These are phyloP conservation scores for Symphodus melops DNA, from an alignment of 2,113 vertebrate genomes.

Conservation along the genomic window DNA sequence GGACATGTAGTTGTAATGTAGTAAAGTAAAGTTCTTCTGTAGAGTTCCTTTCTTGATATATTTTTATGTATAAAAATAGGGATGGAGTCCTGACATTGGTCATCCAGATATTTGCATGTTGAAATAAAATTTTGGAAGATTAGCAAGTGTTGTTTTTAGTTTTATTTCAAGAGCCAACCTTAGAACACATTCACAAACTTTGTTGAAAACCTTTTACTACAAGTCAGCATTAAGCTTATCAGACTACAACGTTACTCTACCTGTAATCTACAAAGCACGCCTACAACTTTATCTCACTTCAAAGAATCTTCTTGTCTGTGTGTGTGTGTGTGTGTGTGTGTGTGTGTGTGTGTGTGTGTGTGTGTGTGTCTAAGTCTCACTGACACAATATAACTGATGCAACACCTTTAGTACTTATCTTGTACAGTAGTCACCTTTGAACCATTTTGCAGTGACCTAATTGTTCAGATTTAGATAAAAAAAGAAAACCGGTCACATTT, in stretches of 20 bases:
- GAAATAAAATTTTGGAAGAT: slow-evolving; percentile 77
- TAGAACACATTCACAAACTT: background rate
- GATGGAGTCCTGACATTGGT: slow-evolving; percentile 49
- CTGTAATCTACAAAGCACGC: slow-evolving; percentile 27
- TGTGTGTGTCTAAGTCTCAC: background rate
- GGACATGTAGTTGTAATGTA: slow-evolving; percentile 47
- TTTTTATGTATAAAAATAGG: slow-evolving; percentile 75
- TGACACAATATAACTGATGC: slow-evolving; percentile 44
- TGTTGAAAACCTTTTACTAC: background rate
- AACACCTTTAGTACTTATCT: slow-evolving; percentile 50
- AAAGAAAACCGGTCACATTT: background rate
- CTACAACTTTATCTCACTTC: slow-evolving; percentile 42
- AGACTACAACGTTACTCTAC: background rate
- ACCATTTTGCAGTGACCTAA: slow-evolving; percentile 7
- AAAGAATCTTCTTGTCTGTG: slow-evolving; percentile 2
- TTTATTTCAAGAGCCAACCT: background rate
- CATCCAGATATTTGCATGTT: slow-evolving; percentile 68
- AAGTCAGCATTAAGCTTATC: slow-evolving; percentile 55
- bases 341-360: too few relatives aligned
- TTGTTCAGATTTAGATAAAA: background rate
- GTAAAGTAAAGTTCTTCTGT: slow-evolving; percentile 52
- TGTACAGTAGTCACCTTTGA: slow-evolving; percentile 39
- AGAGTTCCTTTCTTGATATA: slow-evolving; percentile 71
- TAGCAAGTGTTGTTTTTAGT: slow-evolving; percentile 1
- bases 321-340: too few relatives aligned